Evolutionary conservation across 2,888 invertebrate genomes (phyloP).

Genomic region (Meandrusa payeni): DNA sequence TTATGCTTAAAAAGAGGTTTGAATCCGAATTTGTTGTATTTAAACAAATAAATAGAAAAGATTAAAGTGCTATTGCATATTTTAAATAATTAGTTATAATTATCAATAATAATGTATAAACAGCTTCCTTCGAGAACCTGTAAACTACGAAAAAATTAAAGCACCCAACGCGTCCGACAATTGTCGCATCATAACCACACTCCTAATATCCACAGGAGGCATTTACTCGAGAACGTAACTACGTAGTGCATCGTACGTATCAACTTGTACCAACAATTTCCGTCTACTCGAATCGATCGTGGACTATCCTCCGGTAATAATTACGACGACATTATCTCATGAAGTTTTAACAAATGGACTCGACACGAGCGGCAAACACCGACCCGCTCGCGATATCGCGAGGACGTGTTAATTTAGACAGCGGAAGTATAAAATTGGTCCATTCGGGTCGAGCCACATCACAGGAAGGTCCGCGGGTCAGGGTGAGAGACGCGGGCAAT

Average conservation of each 20-base stretch:
- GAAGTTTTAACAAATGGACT: conserved; percentile 63
- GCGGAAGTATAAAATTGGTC: conserved; percentile 75
- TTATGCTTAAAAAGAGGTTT: conserved; percentile 19
- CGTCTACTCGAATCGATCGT: conserved; percentile 43
- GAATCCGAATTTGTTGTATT: conserved; percentile 25
- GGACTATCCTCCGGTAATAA: conserved; percentile 45
- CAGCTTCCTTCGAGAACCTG: conserved; percentile 46
- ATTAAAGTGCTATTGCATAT: conserved; percentile 49
- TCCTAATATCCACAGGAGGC: conserved; percentile 42
- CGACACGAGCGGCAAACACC: conserved; percentile 45
- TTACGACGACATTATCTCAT: conserved; percentile 50
- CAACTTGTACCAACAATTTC: conserved; percentile 37
- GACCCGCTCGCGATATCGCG: conserved; percentile 52
- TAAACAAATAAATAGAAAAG: conserved; percentile 29
- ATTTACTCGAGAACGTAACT: no score
- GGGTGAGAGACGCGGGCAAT: conserved; percentile 59
- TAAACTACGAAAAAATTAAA: conserved; percentile 67
- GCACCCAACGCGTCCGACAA: conserved; percentile 69
- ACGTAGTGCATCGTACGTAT: no score
- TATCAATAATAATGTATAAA: conserved; percentile 41
- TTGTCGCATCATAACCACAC: conserved; percentile 54
- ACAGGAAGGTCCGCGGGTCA: conserved; percentile 66
- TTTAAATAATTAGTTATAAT: conserved; percentile 44
- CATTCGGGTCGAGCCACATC: conserved; percentile 58
- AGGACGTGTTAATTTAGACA: conserved; percentile 66